Evolutionary conservation across 2,888 invertebrate species (phyloP).

Genomic region (Agrenia bidenticulata): DNA sequence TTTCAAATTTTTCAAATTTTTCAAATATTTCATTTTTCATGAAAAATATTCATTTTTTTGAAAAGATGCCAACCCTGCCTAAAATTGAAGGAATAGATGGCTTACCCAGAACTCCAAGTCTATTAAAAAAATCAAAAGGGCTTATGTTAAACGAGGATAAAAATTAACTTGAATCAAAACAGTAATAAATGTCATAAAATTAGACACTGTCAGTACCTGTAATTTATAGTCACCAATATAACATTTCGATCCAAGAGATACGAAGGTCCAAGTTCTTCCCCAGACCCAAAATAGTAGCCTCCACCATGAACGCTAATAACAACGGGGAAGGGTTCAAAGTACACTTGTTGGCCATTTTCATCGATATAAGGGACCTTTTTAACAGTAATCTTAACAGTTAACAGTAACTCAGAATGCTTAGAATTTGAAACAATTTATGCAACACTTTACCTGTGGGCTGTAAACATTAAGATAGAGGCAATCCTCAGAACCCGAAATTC

Average conservation of each 20-base stretch:
- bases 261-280: slow-evolving; percentile 37
- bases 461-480: slow-evolving; percentile 45
- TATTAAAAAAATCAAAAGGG: not conserved
- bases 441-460: slow-evolving; percentile 29
- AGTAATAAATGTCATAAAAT: not conserved
- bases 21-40: no score
- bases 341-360: slow-evolving; percentile 28
- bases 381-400: no score
- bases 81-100: no score
- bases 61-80: no score
- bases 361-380: slow-evolving; percentile 34
- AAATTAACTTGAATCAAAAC: not conserved
- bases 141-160: no score
- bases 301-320: slow-evolving; percentile 38
- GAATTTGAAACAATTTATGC: not conserved
- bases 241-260: slow-evolving; percentile 42
- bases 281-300: slow-evolving; percentile 34
- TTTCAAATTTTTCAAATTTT: no score
- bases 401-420: slow-evolving; percentile 12
- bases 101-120: slow-evolving; percentile 21
- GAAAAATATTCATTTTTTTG: no score
- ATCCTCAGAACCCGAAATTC: slow-evolving; percentile 31
- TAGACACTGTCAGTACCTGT: slow-evolving; percentile 23
- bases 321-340: slow-evolving; percentile 35
- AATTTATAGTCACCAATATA: slow-evolving; percentile 45